These are phyloP conservation scores for Diabrotica balteata DNA, from an alignment of 2,888 invertebrate species.

Conservation along the genomic window DNA sequence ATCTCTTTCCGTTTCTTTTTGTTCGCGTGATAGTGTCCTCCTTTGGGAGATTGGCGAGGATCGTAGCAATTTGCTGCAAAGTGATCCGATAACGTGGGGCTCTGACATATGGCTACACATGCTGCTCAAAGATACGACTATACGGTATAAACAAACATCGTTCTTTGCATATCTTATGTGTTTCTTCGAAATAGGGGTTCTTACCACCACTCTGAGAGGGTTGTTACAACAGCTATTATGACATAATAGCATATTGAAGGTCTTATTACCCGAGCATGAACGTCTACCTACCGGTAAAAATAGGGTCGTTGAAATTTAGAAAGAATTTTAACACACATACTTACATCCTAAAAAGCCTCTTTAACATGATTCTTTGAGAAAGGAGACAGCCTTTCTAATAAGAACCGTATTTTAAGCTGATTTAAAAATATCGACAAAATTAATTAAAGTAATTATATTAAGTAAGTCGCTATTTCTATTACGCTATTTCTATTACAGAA, in stretches of 20 bases:
- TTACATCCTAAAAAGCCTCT: neutral
- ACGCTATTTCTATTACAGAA: too few species aligned
- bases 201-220: slow-evolving; percentile 49
- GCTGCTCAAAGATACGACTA: slow-evolving; percentile 54
- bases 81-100: slow-evolving; percentile 58
- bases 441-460: too few species aligned
- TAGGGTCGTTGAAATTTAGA: slow-evolving; percentile 1
- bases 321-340: slow-evolving; percentile 3
- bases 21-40: slow-evolving; percentile 36
- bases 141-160: slow-evolving; percentile 58
- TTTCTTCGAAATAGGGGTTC: slow-evolving; percentile 50
- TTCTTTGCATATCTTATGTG: slow-evolving; percentile 60
- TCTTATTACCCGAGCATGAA: slow-evolving; percentile 48
- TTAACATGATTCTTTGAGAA: neutral
- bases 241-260: slow-evolving; percentile 57
- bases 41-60: slow-evolving; percentile 53
- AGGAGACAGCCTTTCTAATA: neutral
- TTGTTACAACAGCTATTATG: slow-evolving; percentile 56
- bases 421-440: too few species aligned
- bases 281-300: slow-evolving; percentile 27
- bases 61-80: slow-evolving; percentile 59
- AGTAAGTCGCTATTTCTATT: too few species aligned
- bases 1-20: slow-evolving; percentile 43
- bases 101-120: slow-evolving; percentile 61
- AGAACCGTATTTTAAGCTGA: too few species aligned